Percentiles rank a stretch among this genome's conserved stretches.
Conservation (phyloP, 2,888 invertebrate genomes). For the Matsumyia berberina region DNA sequence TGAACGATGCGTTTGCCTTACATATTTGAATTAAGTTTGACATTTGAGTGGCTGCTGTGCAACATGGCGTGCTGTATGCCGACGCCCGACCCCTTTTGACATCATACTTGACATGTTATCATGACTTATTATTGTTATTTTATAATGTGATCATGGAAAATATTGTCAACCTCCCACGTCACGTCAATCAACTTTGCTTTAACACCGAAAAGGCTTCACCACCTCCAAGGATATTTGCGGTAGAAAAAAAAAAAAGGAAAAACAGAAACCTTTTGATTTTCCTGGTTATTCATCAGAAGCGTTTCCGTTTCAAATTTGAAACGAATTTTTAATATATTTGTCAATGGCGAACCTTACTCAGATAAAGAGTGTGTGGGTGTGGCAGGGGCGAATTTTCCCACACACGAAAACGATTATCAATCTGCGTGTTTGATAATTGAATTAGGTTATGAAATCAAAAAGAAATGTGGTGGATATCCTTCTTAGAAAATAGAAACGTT, state of each 20-base stretch:
- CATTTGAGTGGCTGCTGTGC: constrained; percentile 39
- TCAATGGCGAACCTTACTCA: background rate
- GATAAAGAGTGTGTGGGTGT: constrained; percentile 1
- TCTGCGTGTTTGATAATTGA: background rate
- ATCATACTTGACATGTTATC: constrained; percentile 10
- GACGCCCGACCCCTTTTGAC: background rate
- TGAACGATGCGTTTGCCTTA: constrained; percentile 27
- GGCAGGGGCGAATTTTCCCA: background rate
- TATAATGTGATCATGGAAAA: constrained; percentile 4
- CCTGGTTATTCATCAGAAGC: background rate
- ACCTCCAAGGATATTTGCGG: background rate
- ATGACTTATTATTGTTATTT: constrained; percentile 41
- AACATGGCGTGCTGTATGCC: constrained; percentile 4
- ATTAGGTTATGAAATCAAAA: background rate
- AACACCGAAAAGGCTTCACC: constrained; percentile 11
- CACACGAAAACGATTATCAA: background rate
- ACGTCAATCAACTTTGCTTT: background rate
- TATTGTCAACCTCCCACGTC: constrained; percentile 5
- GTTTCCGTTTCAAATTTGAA: constrained; percentile 7
- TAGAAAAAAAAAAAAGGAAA: background rate
- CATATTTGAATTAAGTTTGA: constrained; percentile 47
- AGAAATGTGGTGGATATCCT: background rate
- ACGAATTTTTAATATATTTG: constrained; percentile 19
- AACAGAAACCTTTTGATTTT: constrained; percentile 28
- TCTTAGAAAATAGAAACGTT: background rate